These are phyloP conservation scores for Apodemia duryi DNA, from an alignment of 2,888 invertebrate genomes.

Conservation along the genomic window DNA sequence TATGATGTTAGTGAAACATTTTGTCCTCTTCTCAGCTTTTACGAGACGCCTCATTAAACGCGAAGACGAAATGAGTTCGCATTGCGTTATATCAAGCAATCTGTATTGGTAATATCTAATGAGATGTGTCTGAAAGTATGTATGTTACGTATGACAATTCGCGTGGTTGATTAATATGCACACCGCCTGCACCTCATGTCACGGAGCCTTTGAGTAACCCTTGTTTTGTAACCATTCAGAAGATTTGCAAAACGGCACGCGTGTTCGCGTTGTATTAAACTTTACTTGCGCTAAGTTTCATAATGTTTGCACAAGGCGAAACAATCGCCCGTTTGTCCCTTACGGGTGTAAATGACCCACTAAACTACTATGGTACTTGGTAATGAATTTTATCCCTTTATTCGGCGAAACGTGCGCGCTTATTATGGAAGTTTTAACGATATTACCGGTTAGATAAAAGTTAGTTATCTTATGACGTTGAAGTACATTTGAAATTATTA, in stretches of 20 bases:
- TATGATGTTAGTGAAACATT: too few relatives aligned
- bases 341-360: constrained; percentile 34
- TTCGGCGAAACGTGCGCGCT: neutral
- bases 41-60: neutral
- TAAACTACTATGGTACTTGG: constrained; percentile 8
- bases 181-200: constrained; percentile 38
- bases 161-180: constrained; percentile 53
- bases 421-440: neutral
- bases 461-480: neutral
- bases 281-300: constrained; percentile 64
- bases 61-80: neutral
- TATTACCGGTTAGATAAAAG: constrained; percentile 1
- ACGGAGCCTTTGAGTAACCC: constrained; percentile 50
- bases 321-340: constrained; percentile 54
- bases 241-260: constrained; percentile 55
- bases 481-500: neutral
- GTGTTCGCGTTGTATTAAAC: constrained; percentile 51
- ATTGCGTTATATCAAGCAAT: neutral
- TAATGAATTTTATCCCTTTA: constrained; percentile 1
- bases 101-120: constrained; percentile 38
- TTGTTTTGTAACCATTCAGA: constrained; percentile 57
- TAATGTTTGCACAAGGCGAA: constrained; percentile 64
- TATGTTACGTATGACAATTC: constrained; percentile 45
- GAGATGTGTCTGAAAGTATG: constrained; percentile 57
- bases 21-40: too few relatives aligned